phyloP scores from a whole-genome alignment of 2,113 vertebrate genomes.

The Lates calcarifer region DNA sequence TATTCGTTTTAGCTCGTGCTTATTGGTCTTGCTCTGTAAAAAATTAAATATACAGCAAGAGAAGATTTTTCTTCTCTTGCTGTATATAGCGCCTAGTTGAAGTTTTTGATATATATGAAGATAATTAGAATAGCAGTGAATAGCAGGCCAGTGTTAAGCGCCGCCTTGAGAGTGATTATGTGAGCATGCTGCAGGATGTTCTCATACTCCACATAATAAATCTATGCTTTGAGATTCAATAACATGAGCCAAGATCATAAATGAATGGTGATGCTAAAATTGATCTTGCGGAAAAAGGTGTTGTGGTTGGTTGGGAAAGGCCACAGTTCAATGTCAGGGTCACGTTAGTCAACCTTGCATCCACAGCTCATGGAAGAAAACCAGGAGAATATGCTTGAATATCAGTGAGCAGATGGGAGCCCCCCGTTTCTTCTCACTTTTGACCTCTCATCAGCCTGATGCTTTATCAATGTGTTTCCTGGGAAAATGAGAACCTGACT shows the following conservation, averaged over 20 bases:
- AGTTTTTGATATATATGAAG: not conserved
- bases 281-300: slow-evolving; percentile 20
- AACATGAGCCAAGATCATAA: slow-evolving; percentile 9
- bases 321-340: slow-evolving; percentile 7
- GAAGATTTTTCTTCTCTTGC: not conserved
- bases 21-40: not conserved
- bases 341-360: slow-evolving; percentile 1
- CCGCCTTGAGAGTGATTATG: not conserved
- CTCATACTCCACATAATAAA: slow-evolving; percentile 3
- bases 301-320: slow-evolving; percentile 6
- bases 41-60: not conserved
- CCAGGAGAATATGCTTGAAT: slow-evolving; percentile 35
- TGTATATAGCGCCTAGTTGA: not conserved
- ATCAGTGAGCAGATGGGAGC: slow-evolving; percentile 46
- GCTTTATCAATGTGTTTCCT: slow-evolving; percentile 46
- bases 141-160: not conserved
- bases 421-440: slow-evolving; percentile 40
- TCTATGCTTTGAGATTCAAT: slow-evolving; percentile 30
- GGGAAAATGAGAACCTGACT: slow-evolving; percentile 24
- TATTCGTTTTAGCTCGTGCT: not conserved
- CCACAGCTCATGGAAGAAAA: slow-evolving; percentile 2
- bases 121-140: slow-evolving; percentile 15
- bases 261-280: too few species aligned
- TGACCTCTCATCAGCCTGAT: slow-evolving; percentile 26
- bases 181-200: not conserved